A percentile compares a stretch with the other conserved stretches of the same genome.
phyloP scores from a whole-genome alignment of 1,140 invertebrate genomes.

The Drosophila parabipectinata region DNA sequence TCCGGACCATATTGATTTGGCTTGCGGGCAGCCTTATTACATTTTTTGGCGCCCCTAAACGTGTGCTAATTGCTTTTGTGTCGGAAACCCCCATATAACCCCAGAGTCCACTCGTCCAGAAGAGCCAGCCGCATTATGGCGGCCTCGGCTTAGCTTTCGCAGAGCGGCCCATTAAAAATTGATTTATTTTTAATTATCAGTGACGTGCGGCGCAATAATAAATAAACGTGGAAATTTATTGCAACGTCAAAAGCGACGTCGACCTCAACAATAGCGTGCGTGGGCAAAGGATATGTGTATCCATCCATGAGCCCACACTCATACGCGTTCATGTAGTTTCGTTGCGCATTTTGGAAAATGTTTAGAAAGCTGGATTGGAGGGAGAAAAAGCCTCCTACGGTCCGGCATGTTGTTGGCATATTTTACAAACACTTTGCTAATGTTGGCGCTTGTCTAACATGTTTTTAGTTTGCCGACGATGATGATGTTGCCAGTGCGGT shows the following conservation, averaged over 20 bases:
- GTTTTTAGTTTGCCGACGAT: slow-evolving; percentile 42
- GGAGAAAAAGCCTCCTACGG: not conserved
- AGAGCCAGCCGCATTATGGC: slow-evolving; percentile 33
- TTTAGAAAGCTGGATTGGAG: slow-evolving; percentile 39
- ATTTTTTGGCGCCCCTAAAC: slow-evolving; percentile 44
- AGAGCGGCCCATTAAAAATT: slow-evolving; percentile 73
- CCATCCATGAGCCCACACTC: not conserved
- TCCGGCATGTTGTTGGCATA: slow-evolving; percentile 50
- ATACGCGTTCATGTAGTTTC: slow-evolving; percentile 4
- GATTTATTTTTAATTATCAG: slow-evolving; percentile 83
- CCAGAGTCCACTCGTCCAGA: slow-evolving; percentile 39
- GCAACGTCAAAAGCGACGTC: slow-evolving; percentile 73
- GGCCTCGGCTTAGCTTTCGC: slow-evolving; percentile 30
- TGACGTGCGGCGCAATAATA: slow-evolving; percentile 81
- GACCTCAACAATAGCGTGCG: slow-evolving; percentile 62
- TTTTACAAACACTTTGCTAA: slow-evolving; percentile 66
- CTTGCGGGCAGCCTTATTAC: slow-evolving; percentile 45
- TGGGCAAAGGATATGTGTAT: slow-evolving; percentile 18
- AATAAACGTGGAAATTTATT: slow-evolving; percentile 79
- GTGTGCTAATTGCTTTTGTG: slow-evolving; percentile 69
- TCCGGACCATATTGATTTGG: slow-evolving; percentile 9
- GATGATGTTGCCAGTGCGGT: slow-evolving; percentile 19
- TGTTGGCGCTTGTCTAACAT: slow-evolving; percentile 65
- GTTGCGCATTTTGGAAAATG: slow-evolving; percentile 49
- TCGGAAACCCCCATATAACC: slow-evolving; percentile 34